Evolutionary conservation across 2,113 vertebrate species (phyloP).

Genomic region (Abramis brama): DNA sequence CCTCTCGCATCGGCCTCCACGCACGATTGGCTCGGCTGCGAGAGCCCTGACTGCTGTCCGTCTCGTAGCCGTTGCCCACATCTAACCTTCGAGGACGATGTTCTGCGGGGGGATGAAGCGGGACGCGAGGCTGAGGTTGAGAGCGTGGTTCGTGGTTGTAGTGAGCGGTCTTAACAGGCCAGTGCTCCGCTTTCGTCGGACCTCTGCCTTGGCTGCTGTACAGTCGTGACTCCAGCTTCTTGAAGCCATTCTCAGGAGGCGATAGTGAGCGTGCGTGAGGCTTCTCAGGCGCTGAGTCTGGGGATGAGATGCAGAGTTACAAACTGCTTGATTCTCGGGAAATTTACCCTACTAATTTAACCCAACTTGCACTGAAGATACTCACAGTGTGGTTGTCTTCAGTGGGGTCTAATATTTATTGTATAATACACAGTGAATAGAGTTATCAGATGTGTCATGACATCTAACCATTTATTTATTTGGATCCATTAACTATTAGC

Average conservation of each 20-base stretch:
- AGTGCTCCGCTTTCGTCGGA: constrained; percentile 72
- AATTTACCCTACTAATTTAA: too few species aligned
- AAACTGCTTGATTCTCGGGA: neutral
- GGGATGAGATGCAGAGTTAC: constrained; percentile 19
- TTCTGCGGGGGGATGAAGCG: constrained; percentile 26
- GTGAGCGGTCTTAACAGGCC: constrained; percentile 63
- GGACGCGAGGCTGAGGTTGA: constrained; percentile 55
- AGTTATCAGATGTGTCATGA: neutral
- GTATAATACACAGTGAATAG: neutral
- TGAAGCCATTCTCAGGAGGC: constrained; percentile 82
- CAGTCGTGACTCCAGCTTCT: constrained; percentile 73
- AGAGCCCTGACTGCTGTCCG: constrained; percentile 89
- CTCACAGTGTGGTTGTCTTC: too few species aligned
- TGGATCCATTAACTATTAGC: too few species aligned
- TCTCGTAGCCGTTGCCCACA: constrained; percentile 82
- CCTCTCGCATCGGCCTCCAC: constrained; percentile 92
- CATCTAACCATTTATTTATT: too few species aligned
- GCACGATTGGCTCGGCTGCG: constrained; percentile 68
- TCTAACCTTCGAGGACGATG: constrained; percentile 66
- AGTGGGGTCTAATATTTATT: too few species aligned
- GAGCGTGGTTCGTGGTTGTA: constrained; percentile 63
- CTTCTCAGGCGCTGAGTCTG: constrained; percentile 79
- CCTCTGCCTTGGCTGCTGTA: constrained; percentile 88
- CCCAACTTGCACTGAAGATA: too few species aligned
- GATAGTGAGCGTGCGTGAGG: constrained; percentile 78